Conservation (phyloP, 2,113 vertebrate species). For the Smithornis capensis region DNA sequence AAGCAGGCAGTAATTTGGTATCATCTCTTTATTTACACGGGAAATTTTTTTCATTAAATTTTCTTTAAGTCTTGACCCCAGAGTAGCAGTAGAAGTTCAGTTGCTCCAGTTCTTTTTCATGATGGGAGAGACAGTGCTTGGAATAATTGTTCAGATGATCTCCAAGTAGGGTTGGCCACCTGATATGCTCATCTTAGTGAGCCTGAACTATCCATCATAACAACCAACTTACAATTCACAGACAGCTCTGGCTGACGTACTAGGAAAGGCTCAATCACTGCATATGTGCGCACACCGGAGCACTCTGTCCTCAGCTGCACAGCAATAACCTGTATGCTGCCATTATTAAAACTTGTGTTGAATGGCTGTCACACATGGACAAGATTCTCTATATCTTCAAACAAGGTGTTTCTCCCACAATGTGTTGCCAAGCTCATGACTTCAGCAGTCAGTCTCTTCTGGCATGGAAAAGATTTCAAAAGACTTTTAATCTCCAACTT, state of each 20-base stretch:
- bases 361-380: not conserved
- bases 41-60: not conserved
- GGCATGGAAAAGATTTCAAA: not conserved
- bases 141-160: not conserved
- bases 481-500: not conserved
- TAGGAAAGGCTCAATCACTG: not conserved
- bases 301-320: not conserved
- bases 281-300: not conserved
- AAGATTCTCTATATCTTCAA: not conserved
- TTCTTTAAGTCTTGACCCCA: not conserved
- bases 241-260: fast-evolving
- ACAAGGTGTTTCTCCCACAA: not conserved
- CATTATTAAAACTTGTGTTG: not conserved
- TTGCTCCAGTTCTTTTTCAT: not conserved
- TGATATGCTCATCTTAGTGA: not conserved
- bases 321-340: not conserved
- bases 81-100: not conserved
- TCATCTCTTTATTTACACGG: not conserved
- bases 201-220: not conserved
- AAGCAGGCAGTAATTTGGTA: not conserved
- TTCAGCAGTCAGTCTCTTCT: not conserved
- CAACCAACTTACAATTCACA: not conserved
- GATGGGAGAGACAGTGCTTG: not conserved
- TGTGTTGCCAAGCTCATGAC: not conserved
- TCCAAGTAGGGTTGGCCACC: not conserved